Base-by-base conservation (phyloP, 2,797 vertebrate genomes). In the Danionella dracula region DNA sequence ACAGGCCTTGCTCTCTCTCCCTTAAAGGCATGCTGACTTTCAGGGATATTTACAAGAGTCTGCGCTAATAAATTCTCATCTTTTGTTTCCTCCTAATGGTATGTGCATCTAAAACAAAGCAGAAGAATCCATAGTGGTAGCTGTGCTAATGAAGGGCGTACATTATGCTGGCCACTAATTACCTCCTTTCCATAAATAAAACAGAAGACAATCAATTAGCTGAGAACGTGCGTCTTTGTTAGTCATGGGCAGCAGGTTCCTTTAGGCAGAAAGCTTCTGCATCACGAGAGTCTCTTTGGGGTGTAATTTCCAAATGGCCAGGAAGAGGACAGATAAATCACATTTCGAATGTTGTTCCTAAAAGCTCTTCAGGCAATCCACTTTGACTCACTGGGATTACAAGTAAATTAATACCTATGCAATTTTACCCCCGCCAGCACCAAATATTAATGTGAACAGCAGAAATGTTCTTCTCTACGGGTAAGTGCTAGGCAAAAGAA, bases 121-220 rank as follows among this genome's bases (percentile, higher is more conserved):
- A 82, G 75, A 75, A 82, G 84, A 89, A 90, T 90, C 89, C 85
- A 89, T 89, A 88, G 81, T 72, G 76, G 81, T 83, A 80, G 83
- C 85, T 86, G 86, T 88, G 87, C 85, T 91, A 91, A 91, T 90
- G 87, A 90, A 91, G 85, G 85, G 83, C 79, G 85, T 86, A 87
- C 87, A 88, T 88, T 90, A 90, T 87, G 82, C 86, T 82, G 86
- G 86, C 86, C 88, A 77, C 89, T 90, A 92, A 92, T 92, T 90
- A 92, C 85, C 80, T 72, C 76, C 76, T 71, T 80, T 80, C 85
- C 86, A 88, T 90, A 89, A 92, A 91, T 90, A 90, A 91, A 90
- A 86, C 86, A 84, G 79, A 85, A 86, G 85, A 88, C 87, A 90
- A 91, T 92, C 87, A 90, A 92, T 90, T 92, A 92, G 86, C 45